Evolutionary conservation across 2,888 invertebrate species (phyloP), one percentile per base, ranked within the genome.

Genomic region (Lobophora halterata): DNA sequence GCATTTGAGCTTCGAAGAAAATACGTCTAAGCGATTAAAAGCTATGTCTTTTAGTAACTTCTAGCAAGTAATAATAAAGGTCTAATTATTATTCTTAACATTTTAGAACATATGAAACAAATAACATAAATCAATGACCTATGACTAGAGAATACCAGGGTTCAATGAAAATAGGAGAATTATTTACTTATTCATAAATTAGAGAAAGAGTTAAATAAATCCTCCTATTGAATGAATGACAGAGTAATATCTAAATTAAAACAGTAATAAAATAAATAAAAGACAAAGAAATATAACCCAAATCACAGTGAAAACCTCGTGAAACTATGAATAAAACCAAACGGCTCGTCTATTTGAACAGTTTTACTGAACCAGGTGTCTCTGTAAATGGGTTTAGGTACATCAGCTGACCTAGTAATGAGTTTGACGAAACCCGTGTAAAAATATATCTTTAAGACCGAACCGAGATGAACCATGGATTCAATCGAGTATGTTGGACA

Each of bases 361-460:
- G 32, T 13, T 33, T 30, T 23, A 35, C 20, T 18, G 23, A 11
- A 6, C 30, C 48, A 46, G 49, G 46, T 49, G 40, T 46, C 21
- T 44, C 25, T 37, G 25, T 23, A 41, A 43, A 47, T 29, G 35
- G 29, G 42, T 42, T 50, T 46, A 40, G 27, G 35, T 42, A 23
- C 29, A 41, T 46, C n/a, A 47, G 46, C 20, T 69, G 72, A 73
- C 75, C 75, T 57, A 76, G 58, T 47, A 68, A 51, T 48, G 48
- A 66, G 65, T 59, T 49, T 43, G 45, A 48, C 40, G 50, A 40
- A 51, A 46, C 37, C 29, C 24, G 24, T 30, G 33, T 48, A 38
- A 44, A 41, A 48, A 50, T 47, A 56, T 10, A 5, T 26, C 8
- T 36, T 28, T 24, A 36, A 30, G 49, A 39, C 35, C 29, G 39